phyloP scores from a whole-genome alignment of 2,113 vertebrate species.

The Atlantisia rogersi region DNA sequence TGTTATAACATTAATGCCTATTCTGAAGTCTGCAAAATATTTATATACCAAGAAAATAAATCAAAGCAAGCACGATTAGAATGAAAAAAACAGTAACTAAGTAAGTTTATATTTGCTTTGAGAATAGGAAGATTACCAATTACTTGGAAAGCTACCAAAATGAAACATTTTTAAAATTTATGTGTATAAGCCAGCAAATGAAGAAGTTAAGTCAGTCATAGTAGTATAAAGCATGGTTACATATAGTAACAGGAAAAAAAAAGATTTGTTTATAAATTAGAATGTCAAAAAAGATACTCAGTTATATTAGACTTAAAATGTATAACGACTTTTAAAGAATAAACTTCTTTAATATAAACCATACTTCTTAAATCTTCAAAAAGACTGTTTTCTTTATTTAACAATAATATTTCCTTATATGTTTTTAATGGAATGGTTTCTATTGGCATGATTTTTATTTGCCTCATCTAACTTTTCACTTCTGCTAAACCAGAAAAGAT shows the following conservation, averaged over 20 bases:
- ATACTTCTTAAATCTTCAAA: not conserved
- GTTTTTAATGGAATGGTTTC: not conserved
- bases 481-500: not conserved
- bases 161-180: not conserved
- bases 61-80: not conserved
- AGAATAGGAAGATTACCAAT: not conserved
- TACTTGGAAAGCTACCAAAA: not conserved
- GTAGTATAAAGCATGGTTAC: accelerated
- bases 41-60: not conserved
- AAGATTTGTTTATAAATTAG: not conserved
- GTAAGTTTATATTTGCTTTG: accelerated
- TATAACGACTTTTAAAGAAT: not conserved
- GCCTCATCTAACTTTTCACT: not conserved
- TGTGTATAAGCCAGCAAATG: not conserved
- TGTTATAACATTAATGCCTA: not conserved
- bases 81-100: not conserved
- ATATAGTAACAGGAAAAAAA: not conserved
- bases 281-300: not conserved
- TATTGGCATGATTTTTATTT: not conserved
- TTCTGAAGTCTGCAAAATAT: not conserved
- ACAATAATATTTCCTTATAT: not conserved
- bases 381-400: not conserved
- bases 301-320: not conserved
- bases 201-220: not conserved
- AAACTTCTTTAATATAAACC: not conserved